Evolutionary conservation across 1,140 invertebrate genomes (phyloP).

Genomic region (Telenomus remus): DNA sequence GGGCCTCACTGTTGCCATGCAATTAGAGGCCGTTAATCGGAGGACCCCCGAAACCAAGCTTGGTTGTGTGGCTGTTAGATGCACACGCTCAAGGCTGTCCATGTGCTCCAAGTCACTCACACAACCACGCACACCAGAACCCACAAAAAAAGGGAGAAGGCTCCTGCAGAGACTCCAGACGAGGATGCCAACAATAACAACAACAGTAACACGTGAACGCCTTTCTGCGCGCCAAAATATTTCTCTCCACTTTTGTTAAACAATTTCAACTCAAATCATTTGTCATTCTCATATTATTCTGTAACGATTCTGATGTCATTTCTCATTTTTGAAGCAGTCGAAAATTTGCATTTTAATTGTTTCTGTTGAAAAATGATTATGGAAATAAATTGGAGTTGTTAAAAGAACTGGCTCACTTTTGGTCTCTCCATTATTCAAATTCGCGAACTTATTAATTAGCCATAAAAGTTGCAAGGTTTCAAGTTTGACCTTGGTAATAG

Average conservation of each 20-base stretch:
- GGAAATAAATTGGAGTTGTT: too few relatives aligned
- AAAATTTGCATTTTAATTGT: too few relatives aligned
- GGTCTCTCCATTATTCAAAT: neutral
- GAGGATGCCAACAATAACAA: slow-evolving; percentile 68
- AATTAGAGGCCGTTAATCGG: slow-evolving; percentile 74
- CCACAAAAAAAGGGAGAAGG: slow-evolving; percentile 6
- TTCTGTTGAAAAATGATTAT: too few relatives aligned
- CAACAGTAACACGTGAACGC: slow-evolving; percentile 68
- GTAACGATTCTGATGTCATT: too few relatives aligned
- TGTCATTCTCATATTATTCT: too few relatives aligned
- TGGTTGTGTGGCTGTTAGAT: slow-evolving; percentile 34
- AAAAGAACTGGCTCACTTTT: too few relatives aligned
- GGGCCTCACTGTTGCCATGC: slow-evolving; percentile 73
- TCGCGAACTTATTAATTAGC: slow-evolving; percentile 29
- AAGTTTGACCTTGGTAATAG: slow-evolving; percentile 56
- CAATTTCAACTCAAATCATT: neutral
- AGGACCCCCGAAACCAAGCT: slow-evolving; percentile 50
- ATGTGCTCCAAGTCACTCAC: slow-evolving; percentile 42
- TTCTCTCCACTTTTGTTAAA: slow-evolving; percentile 27
- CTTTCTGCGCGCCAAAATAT: slow-evolving; percentile 10
- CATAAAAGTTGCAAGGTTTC: slow-evolving; percentile 43
- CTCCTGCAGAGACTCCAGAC: slow-evolving; percentile 32
- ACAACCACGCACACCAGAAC: slow-evolving; percentile 18
- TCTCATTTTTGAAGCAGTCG: too few relatives aligned
- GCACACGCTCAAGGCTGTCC: slow-evolving; percentile 11